Evolutionary conservation across 2,797 vertebrate genomes (phyloP).

Genomic region (Smutsia temminckii): DNA sequence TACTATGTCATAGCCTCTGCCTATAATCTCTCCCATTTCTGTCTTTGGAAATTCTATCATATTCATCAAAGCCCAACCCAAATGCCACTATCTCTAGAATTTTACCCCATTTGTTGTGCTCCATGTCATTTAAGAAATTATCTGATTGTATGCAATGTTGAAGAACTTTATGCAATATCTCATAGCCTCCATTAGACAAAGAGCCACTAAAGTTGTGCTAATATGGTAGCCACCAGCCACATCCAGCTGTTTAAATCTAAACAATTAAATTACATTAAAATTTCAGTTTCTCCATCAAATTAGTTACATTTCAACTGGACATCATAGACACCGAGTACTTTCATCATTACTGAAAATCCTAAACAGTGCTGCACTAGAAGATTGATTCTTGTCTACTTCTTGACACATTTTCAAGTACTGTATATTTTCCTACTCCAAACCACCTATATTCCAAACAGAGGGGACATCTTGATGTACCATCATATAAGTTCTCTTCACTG

Average conservation of each 20-base stretch:
- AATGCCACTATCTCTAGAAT: background rate
- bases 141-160: background rate
- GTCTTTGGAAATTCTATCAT: background rate
- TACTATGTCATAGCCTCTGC: background rate
- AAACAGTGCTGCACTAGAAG: background rate
- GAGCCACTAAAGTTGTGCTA: fast-evolving
- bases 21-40: background rate
- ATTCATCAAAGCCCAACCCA: background rate
- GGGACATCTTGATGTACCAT: background rate
- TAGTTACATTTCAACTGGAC: background rate
- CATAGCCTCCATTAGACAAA: background rate
- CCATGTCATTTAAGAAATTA: background rate
- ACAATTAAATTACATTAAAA: background rate
- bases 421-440: background rate
- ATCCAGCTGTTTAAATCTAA: background rate
- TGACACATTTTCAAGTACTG: background rate
- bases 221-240: background rate
- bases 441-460: background rate
- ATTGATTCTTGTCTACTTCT: background rate
- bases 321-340: background rate
- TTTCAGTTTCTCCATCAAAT: background rate
- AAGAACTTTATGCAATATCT: background rate
- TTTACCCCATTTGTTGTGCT: background rate
- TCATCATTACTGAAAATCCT: background rate
- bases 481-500: background rate